Percentiles rank a stretch among this genome's conserved stretches.
phyloP scores from a whole-genome alignment of 1,140 invertebrate species.

The Diorhabda sublineata region DNA sequence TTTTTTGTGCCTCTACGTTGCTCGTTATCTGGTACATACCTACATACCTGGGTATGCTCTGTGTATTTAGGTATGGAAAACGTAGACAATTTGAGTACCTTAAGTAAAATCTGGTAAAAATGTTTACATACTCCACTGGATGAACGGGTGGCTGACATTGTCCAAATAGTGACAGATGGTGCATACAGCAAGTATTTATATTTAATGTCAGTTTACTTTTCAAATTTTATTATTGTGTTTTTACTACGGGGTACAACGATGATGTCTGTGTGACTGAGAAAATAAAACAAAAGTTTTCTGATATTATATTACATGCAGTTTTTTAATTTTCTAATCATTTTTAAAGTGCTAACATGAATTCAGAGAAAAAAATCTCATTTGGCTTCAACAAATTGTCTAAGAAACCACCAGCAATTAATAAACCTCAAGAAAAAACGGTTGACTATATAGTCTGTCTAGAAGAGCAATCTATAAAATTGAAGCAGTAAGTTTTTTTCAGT shows the following conservation, averaged over 20 bases:
- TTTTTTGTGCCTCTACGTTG: no score
- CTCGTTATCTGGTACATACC: no score
- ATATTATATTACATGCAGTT: neutral
- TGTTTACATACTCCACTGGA: neutral
- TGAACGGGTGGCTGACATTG: neutral
- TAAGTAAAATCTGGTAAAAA: neutral
- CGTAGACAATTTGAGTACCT: no score
- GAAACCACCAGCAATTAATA: slow-evolving; percentile 51
- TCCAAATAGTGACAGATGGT: neutral
- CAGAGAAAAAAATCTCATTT: slow-evolving; percentile 69
- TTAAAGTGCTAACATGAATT: slow-evolving; percentile 4
- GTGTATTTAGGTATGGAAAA: no score
- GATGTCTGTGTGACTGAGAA: neutral
- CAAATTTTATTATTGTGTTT: neutral
- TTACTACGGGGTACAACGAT: neutral
- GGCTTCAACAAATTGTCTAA: slow-evolving; percentile 68
- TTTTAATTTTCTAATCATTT: neutral
- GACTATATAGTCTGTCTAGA: slow-evolving; percentile 73
- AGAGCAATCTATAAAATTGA: slow-evolving; percentile 66
- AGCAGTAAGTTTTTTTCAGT: slow-evolving; percentile 54
- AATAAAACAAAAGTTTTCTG: neutral
- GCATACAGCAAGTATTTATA: neutral
- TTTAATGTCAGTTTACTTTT: neutral
- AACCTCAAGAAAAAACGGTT: slow-evolving; percentile 51
- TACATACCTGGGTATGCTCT: no score